Evolutionary conservation across 2,797 vertebrate species (phyloP).

Genomic region (Pangasius macronema): DNA sequence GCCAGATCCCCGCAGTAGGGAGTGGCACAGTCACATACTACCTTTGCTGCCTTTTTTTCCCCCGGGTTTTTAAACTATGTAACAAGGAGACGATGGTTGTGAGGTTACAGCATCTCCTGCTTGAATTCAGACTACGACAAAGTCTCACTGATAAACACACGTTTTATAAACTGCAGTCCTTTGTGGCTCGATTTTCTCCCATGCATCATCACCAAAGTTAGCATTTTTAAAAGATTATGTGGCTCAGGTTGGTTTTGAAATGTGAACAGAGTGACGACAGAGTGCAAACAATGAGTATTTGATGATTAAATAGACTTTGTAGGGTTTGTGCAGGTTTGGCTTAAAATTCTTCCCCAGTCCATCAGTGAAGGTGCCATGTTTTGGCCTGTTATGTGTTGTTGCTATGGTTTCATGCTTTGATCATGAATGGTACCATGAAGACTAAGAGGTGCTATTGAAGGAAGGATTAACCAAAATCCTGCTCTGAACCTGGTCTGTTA

Average conservation of each 20-base stretch:
- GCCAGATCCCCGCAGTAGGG: constrained; percentile 5
- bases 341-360: constrained; percentile 45
- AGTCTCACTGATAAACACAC: neutral
- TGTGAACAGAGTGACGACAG: neutral
- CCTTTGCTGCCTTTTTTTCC: neutral
- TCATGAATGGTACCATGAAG: constrained; percentile 66
- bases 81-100: neutral
- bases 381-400: constrained; percentile 64
- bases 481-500: constrained; percentile 47
- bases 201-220: neutral
- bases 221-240: constrained; percentile 38
- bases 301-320: constrained; percentile 50
- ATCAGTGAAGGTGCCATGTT: constrained; percentile 46
- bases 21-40: neutral
- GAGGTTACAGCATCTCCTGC: neutral
- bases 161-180: neutral
- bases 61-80: neutral
- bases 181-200: neutral
- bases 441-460: constrained; percentile 55
- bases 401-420: constrained; percentile 78
- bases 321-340: constrained; percentile 18
- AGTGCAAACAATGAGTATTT: constrained; percentile 37
- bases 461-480: constrained; percentile 63
- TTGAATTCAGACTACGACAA: neutral
- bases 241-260: constrained; percentile 30